Percentiles rank a stretch among this genome's conserved stretches.
Evolutionary conservation across 2,797 vertebrate species (phyloP).

Genomic region (Molossus alvarezi): DNA sequence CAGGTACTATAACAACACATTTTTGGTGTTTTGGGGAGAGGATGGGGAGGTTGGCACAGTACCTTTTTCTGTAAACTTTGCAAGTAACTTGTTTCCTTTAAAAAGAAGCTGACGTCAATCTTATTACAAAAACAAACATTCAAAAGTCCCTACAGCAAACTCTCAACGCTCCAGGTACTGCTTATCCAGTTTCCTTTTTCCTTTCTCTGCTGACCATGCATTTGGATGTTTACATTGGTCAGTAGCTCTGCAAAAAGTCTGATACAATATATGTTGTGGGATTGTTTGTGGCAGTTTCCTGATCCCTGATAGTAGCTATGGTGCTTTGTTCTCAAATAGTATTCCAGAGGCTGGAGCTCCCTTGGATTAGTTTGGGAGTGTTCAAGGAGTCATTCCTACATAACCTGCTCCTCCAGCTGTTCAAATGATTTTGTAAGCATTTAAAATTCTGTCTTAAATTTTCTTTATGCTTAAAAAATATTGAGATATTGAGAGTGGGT

Average conservation of each 20-base stretch:
- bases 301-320: neutral
- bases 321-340: neutral
- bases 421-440: constrained; percentile 59
- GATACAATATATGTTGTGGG: neutral
- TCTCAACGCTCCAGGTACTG: neutral
- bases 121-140: constrained; percentile 63
- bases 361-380: neutral
- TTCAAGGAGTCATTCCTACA: constrained; percentile 32
- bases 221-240: constrained; percentile 24
- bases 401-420: neutral
- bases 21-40: neutral
- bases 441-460: constrained; percentile 1
- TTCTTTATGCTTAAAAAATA: constrained; percentile 60
- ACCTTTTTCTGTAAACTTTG: constrained; percentile 37
- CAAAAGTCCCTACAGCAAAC: constrained; percentile 41
- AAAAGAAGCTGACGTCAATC: neutral
- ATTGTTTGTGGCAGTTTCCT: neutral
- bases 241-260: constrained; percentile 26
- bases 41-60: neutral
- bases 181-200: constrained; percentile 51
- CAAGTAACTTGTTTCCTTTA: constrained; percentile 35
- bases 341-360: neutral
- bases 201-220: neutral
- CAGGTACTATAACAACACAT: neutral
- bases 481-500: neutral